Evolutionary conservation across 2,113 vertebrate species (phyloP).

Genomic region (Chelonoidis abingdonii): DNA sequence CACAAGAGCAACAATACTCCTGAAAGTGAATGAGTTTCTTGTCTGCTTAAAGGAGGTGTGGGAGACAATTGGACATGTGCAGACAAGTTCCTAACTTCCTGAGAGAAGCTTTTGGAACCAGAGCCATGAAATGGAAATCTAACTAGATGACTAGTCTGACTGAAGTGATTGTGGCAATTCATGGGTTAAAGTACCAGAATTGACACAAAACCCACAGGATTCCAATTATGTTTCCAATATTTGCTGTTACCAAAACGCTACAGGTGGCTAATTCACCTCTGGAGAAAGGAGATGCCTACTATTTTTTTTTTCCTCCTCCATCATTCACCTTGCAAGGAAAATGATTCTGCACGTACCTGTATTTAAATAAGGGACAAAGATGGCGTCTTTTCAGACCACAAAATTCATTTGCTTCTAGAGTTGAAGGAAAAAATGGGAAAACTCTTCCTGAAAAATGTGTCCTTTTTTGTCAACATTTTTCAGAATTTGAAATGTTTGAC

Average conservation of each 20-base stretch:
- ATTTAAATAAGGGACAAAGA: not conserved
- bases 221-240: not conserved
- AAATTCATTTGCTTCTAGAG: not conserved
- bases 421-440: not conserved
- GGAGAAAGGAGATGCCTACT: not conserved
- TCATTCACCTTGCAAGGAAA: not conserved
- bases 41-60: not conserved
- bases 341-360: not conserved
- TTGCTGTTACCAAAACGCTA: not conserved
- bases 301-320: not conserved
- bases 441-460: not conserved
- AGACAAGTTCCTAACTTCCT: not conserved
- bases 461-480: not conserved
- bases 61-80: conserved; percentile 17
- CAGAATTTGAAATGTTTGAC: not conserved
- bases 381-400: not conserved
- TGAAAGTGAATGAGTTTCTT: not conserved
- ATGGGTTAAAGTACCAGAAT: not conserved
- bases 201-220: not conserved
- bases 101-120: not conserved
- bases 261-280: not conserved
- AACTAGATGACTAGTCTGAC: not conserved
- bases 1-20: not conserved
- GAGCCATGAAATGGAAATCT: conserved; percentile 13
- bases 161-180: conserved; percentile 20